Evolutionary conservation across 1,140 invertebrate species (phyloP), one percentile per base, ranked within the genome.

Genomic region (Colletes latitarsis): DNA sequence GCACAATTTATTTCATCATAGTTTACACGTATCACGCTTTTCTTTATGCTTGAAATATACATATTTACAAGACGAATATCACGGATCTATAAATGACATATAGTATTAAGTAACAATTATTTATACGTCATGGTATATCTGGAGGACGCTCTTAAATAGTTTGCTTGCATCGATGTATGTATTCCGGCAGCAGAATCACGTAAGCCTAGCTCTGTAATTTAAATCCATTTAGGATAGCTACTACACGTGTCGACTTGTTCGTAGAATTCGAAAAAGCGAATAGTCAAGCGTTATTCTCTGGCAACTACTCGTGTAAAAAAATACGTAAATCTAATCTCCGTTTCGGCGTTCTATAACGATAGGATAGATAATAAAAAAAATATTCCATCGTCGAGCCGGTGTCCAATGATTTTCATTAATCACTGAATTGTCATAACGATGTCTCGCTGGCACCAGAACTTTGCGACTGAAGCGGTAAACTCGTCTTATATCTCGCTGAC

Each of bases 381-480:
- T 80, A 79, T 67, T 84, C 63, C 68, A 82, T 80, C 57, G 62
- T 77, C 63, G 84, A 82, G 74, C 68, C 71, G 73, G 46, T 58
- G 64, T 71, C 46, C 5, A 71, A 69, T 77, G 67, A 70, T 77
- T 55, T 66, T 21, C 60, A 64, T 82, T 72, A 88, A 70, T 88
- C 87, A 77, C 74, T 89, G 71, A 83, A 87, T 58, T 88, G 90
- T 92, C 91, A 92, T 90, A 92, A 92, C 4, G 91, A 92, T 19
- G 91, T 92, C 55, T 92, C 91, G 63, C 90, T 91, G 14, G 89
- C 90, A 41, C 89, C 89, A 58, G 90, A 92, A 81, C 89, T 92
- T 62, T 92, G 91, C 17, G 91, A 92, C 64, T 92, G 90, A 41
- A 90, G 78, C 19, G 90, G 89, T 82, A 91, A 82, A 78, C 84